Evolutionary conservation across 2,888 invertebrate species (phyloP), one percentile per base, ranked within the genome.

Genomic region (Calameuta filiformis): DNA sequence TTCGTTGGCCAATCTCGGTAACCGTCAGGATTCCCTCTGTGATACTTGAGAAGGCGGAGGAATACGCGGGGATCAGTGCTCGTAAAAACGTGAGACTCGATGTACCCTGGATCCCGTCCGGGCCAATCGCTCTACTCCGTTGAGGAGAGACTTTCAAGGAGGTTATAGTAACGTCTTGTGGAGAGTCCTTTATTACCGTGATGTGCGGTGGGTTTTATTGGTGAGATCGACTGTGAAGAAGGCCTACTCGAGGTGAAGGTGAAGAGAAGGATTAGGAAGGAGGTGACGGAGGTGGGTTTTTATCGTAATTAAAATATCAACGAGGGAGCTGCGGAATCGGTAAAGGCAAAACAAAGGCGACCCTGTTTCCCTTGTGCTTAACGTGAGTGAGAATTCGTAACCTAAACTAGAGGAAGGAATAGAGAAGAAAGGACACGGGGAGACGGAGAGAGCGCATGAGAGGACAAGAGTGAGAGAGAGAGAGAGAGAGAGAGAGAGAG

Each of bases 381-480:
- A 73, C 34, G 40, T 69, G 68, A 35, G 75, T 73, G 12, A 68
- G 37, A 75, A 75, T 75, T 73, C 76, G 76, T 77, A 80, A 80
- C 79, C 56, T 35, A n/a, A 75, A 35, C 68, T 56, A 40, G 11
- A 68, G 40, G 37, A 34, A 68, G 71, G 34, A 71, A 73, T 31
- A 35, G 69, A 69, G 40, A 76, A 35, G 35, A 73, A 68, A 40
- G 40, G 37, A 71, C 33, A 79, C 33, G 35, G 69, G n/a, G 35
- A 76, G 76, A 35, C n/a, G 75, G 35, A 74, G 71, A n/a, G 35
- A 33, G 69, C 68, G 69, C 30, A 6, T 4, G 56, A 73, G 76
- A 73, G 35, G 69, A 40, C 69, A 35, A 69, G 30, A 68, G 74
- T 77, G 75, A 75, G 56, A 6, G 56, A 75, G 73, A 76, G 37